A percentile compares a stretch with the other conserved stretches of the same genome.
phyloP scores from a whole-genome alignment of 2,888 invertebrate species.

The Dichetophora obliterata region DNA sequence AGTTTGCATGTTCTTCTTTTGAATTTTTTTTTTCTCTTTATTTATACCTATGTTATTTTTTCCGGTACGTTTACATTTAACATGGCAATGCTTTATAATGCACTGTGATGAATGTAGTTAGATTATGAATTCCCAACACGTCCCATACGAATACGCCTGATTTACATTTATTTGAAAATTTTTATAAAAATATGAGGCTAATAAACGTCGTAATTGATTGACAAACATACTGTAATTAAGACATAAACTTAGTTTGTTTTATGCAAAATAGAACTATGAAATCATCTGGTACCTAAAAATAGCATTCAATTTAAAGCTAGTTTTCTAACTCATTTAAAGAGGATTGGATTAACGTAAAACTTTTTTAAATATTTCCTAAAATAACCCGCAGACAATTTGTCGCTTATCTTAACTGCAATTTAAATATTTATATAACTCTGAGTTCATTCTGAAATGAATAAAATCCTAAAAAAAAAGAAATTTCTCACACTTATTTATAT shows the following conservation, averaged over 20 bases:
- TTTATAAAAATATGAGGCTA: neutral
- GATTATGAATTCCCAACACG: neutral
- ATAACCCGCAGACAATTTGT: neutral
- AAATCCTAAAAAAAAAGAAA: neutral
- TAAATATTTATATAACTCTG: neutral
- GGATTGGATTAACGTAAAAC: too few relatives aligned
- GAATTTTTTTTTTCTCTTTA: conserved; percentile 23
- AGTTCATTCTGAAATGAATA: neutral
- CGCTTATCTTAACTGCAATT: neutral
- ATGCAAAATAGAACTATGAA: too few relatives aligned
- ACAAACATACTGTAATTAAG: neutral
- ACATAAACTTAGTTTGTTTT: too few relatives aligned
- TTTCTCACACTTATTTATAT: conserved; percentile 15
- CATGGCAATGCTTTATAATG: conserved; percentile 10
- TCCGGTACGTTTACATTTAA: neutral
- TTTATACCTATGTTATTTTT: too few relatives aligned
- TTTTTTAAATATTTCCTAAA: too few relatives aligned
- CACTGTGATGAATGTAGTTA: neutral
- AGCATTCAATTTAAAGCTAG: neutral
- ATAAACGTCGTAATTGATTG: neutral
- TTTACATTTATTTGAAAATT: neutral
- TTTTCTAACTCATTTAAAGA: too few relatives aligned
- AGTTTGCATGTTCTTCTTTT: conserved; percentile 35
- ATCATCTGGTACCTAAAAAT: neutral
- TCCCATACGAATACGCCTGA: neutral